A percentile compares a stretch with the other conserved stretches of the same genome.
Conservation (phyloP, 2,797 vertebrate species). For the Heterohyrax brucei region DNA sequence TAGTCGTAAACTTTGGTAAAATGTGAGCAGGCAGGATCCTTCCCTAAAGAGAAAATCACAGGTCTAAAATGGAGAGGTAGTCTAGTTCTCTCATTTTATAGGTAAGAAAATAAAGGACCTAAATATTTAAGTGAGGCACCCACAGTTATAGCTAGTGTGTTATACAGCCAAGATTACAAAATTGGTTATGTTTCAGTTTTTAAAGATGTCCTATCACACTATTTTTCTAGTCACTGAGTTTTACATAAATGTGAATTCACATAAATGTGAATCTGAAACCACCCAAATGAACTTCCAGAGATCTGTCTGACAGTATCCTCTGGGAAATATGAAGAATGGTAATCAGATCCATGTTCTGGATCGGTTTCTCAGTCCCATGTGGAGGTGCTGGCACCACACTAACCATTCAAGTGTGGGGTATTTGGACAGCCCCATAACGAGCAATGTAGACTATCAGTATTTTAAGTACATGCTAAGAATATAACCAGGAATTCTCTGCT, state of each 20-base stretch:
- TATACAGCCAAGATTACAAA: background rate
- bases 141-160: background rate
- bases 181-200: background rate
- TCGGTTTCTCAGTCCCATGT: background rate
- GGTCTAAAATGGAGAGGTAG: background rate
- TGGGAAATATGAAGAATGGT: background rate
- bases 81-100: background rate
- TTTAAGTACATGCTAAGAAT: background rate
- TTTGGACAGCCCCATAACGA: background rate
- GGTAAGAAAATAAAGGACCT: background rate
- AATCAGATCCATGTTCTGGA: background rate
- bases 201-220: background rate
- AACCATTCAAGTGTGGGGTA: background rate
- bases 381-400: background rate
- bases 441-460: background rate
- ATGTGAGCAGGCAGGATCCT: background rate
- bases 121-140: background rate
- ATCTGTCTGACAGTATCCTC: background rate
- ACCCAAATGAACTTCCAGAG: background rate
- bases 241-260: background rate
- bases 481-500: background rate
- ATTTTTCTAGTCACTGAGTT: background rate
- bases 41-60: background rate
- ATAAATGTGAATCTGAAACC: background rate
- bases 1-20: conserved; percentile 29